phyloP scores from a whole-genome alignment of 2,797 vertebrate genomes.

The Poeciliopsis gracilis region DNA sequence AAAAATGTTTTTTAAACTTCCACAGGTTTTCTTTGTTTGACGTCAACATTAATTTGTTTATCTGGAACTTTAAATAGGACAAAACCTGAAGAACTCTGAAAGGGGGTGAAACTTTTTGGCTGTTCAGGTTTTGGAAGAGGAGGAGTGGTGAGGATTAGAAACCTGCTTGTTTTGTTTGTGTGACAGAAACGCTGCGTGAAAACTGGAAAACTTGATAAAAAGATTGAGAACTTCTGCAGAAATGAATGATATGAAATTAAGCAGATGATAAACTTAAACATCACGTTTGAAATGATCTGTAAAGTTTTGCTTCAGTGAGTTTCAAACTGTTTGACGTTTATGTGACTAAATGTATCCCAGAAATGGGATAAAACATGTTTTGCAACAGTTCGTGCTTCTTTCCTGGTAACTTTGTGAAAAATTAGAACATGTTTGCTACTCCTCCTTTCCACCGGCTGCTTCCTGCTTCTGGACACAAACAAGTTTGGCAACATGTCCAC shows the following conservation, averaged over 20 bases:
- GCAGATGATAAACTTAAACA: not conserved
- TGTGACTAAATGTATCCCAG: not conserved
- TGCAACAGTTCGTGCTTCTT: not conserved
- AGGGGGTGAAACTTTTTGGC: not conserved
- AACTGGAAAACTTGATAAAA: not conserved
- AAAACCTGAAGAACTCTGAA: not conserved
- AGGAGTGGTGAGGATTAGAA: not conserved
- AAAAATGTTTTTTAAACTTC: not conserved
- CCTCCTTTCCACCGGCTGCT: not conserved
- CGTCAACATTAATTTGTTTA: not conserved
- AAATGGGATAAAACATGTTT: not conserved
- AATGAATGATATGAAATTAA: not conserved
- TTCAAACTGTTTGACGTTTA: not conserved
- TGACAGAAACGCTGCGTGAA: too few relatives aligned
- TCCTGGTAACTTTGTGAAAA: not conserved
- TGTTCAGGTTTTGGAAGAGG: not conserved
- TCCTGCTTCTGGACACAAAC: not conserved
- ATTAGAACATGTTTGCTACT: not conserved
- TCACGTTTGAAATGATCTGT: not conserved
- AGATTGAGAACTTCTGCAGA: not conserved
- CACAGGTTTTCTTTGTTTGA: not conserved
- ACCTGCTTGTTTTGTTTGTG: not conserved
- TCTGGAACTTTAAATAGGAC: not conserved
- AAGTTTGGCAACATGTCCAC: not conserved
- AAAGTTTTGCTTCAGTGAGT: not conserved